phyloP scores from a whole-genome alignment of 2,797 vertebrate genomes.

The Sandelia bainsii region DNA sequence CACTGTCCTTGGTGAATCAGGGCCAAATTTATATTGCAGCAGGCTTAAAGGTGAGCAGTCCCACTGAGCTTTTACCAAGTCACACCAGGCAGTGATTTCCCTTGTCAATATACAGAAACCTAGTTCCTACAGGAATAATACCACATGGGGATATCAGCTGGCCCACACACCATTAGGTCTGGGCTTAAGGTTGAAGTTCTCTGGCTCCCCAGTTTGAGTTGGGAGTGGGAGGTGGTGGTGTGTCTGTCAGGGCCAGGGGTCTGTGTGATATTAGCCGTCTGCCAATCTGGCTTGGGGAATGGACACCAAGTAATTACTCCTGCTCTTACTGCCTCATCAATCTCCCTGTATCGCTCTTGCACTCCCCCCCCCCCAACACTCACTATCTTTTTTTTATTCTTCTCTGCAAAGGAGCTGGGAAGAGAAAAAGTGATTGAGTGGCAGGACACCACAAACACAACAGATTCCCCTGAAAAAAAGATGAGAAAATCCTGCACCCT shows the following conservation, averaged over 20 bases:
- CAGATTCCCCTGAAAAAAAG: slow-evolving; percentile 36
- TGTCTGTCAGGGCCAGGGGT: slow-evolving; percentile 86
- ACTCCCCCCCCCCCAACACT: slow-evolving; percentile 43
- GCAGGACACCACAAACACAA: slow-evolving; percentile 75
- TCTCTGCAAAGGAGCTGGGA: slow-evolving; percentile 64
- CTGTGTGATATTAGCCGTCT: slow-evolving; percentile 90
- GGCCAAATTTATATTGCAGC: slow-evolving; percentile 25
- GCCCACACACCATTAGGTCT: slow-evolving; percentile 81
- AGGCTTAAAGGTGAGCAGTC: slow-evolving; percentile 42
- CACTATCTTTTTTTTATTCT: slow-evolving; percentile 78
- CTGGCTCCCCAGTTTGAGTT: slow-evolving; percentile 72
- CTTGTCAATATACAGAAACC: slow-evolving; percentile 58
- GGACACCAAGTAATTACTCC: slow-evolving; percentile 90
- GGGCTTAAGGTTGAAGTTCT: slow-evolving; percentile 78
- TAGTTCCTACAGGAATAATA: slow-evolving; percentile 78
- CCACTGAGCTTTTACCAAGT: slow-evolving; percentile 25
- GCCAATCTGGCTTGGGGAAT: slow-evolving; percentile 89
- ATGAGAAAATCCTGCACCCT: slow-evolving; percentile 51
- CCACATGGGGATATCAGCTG: slow-evolving; percentile 76
- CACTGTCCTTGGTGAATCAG: slow-evolving; percentile 24
- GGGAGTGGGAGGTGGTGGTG: slow-evolving; percentile 60
- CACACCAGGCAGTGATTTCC: slow-evolving; percentile 40
- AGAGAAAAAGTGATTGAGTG: slow-evolving; percentile 71
- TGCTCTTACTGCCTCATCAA: slow-evolving; percentile 90
- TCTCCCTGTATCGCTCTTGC: slow-evolving; percentile 85